Conservation (phyloP, 2,113 vertebrate genomes). For the Cyrtonyx montezumae region DNA sequence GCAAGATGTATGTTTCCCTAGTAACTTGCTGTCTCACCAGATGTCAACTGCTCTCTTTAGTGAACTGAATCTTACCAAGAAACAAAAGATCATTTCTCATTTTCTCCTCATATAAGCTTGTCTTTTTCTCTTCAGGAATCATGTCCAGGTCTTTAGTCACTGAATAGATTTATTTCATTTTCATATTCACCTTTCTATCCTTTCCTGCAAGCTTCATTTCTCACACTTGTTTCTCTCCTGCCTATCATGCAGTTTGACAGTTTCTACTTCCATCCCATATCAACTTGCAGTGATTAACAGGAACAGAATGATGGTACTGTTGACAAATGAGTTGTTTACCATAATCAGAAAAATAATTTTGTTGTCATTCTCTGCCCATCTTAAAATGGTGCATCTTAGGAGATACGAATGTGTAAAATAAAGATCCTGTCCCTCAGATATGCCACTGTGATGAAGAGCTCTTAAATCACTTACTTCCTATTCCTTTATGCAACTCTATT, state of each 20-base stretch:
- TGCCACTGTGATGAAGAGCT: neutral
- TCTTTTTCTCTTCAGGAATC: neutral
- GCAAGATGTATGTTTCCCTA: neutral
- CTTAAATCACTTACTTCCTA: neutral
- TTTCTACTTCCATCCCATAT: neutral
- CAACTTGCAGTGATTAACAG: neutral
- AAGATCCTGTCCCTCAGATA: neutral
- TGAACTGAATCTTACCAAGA: neutral
- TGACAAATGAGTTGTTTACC: neutral
- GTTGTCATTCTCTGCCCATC: neutral
- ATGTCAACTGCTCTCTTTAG: constrained; percentile 11
- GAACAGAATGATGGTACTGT: neutral
- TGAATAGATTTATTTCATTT: neutral
- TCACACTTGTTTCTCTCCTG: neutral
- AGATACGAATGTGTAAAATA: neutral
- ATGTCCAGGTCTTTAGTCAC: neutral
- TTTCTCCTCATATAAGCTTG: neutral
- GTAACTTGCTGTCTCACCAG: constrained; percentile 4
- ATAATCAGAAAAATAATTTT: neutral
- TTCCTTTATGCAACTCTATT: neutral
- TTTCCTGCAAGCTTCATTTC: constrained; percentile 16
- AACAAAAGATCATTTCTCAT: neutral
- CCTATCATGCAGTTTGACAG: neutral
- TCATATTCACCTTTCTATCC: neutral
- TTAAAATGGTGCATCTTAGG: neutral